Conservation (phyloP, 2,797 vertebrate genomes). For the Bradypus variegatus region DNA sequence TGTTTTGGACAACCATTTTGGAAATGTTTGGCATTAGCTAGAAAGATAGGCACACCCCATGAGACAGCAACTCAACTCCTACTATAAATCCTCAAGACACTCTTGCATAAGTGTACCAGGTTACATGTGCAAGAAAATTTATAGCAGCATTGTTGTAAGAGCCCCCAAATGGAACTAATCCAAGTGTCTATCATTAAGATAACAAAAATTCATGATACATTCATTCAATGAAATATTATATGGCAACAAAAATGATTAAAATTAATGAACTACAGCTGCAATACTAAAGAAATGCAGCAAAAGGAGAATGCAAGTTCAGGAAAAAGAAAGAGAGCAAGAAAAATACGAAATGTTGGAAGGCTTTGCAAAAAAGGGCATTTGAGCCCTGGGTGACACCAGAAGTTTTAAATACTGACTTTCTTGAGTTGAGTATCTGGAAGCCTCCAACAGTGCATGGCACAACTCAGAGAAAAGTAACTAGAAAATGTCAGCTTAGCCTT, state of each 20-base stretch:
- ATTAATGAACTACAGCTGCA: background rate
- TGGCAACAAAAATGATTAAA: background rate
- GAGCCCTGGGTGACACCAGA: background rate
- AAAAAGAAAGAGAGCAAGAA: background rate
- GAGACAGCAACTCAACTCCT: background rate
- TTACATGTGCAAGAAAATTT: background rate
- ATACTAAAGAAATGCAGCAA: background rate
- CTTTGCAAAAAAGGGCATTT: background rate
- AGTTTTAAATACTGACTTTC: background rate
- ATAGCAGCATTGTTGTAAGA: background rate
- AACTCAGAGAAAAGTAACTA: background rate
- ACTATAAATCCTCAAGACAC: slow-evolving; percentile 8
- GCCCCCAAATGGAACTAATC: background rate
- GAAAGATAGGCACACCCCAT: background rate
- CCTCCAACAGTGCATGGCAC: background rate
- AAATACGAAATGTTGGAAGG: background rate
- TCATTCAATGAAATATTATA: background rate
- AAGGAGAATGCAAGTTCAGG: background rate
- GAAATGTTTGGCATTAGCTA: slow-evolving; percentile 4
- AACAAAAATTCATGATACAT: background rate
- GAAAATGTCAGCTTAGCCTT: background rate
- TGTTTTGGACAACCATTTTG: background rate
- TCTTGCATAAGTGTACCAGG: background rate
- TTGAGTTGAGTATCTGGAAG: background rate
- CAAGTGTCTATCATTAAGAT: background rate